Evolutionary conservation across 2,888 invertebrate species (phyloP).

Genomic region (Zhuqinia jingwanae): DNA sequence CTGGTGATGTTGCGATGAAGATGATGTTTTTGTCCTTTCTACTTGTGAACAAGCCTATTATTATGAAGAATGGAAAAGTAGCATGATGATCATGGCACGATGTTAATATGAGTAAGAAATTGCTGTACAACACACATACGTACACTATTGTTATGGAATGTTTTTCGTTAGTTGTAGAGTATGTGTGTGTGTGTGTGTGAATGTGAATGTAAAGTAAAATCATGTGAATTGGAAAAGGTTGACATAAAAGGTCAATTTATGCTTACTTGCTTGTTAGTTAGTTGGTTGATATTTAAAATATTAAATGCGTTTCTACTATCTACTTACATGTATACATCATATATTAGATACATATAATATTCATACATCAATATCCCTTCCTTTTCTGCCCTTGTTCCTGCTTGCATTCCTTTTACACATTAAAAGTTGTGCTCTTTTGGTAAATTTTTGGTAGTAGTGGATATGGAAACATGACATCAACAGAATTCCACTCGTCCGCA

Average conservation of each 20-base stretch:
- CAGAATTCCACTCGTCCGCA: neutral
- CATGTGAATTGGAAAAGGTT: conserved; percentile 46
- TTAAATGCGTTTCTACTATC: too few relatives aligned
- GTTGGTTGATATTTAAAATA: too few relatives aligned
- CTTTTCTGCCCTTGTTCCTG: too few relatives aligned
- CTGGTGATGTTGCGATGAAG: too few relatives aligned
- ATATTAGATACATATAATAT: neutral
- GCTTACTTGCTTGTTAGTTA: too few relatives aligned
- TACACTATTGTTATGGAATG: neutral
- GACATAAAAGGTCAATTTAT: conserved; percentile 59
- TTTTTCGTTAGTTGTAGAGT: neutral
- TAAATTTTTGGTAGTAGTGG: neutral
- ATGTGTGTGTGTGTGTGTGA: neutral
- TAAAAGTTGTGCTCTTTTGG: neutral
- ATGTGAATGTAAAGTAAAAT: conserved; percentile 10
- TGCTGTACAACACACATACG: neutral
- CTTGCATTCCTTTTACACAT: neutral
- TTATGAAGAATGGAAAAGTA: too few relatives aligned
- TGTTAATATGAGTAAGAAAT: neutral
- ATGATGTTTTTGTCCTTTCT: too few relatives aligned
- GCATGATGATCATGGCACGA: too few relatives aligned
- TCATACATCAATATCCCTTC: too few relatives aligned
- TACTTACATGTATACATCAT: too few relatives aligned
- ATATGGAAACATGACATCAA: conserved; percentile 6
- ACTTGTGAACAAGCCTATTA: too few relatives aligned